These are phyloP conservation scores for Paralinhomoeus sp. DNA, from an alignment of 2,888 invertebrate genomes.

Conservation along the genomic window DNA sequence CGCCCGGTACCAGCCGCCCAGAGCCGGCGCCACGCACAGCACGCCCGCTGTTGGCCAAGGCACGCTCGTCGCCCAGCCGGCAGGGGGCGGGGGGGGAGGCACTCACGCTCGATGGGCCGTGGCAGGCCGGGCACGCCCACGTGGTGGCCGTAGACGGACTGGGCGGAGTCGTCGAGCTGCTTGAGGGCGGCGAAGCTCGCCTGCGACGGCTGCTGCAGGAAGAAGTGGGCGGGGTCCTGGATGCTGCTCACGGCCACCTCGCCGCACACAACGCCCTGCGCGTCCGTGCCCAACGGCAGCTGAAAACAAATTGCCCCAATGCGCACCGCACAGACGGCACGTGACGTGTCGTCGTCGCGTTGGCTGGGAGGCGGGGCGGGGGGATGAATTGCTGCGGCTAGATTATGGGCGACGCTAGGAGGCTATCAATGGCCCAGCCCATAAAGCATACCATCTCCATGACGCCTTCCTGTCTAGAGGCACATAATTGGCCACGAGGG, in stretches of 20 bases:
- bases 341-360: no score
- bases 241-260: conserved; percentile 71
- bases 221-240: conserved; percentile 63
- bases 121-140: conserved; percentile 51
- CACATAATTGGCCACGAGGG: no score
- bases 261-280: conserved; percentile 62
- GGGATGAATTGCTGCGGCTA: no score
- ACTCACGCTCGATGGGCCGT: conserved; percentile 48
- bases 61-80: no score
- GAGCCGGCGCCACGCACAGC: conserved; percentile 62
- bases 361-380: no score
- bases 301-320: no score
- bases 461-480: no score
- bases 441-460: no score
- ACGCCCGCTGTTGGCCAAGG: conserved; percentile 57
- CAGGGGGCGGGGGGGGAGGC: not conserved
- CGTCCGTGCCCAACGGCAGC: conserved; percentile 59
- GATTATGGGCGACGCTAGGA: no score
- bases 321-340: no score
- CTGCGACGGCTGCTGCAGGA: conserved; percentile 81
- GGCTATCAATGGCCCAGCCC: no score
- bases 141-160: conserved; percentile 46
- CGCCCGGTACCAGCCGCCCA: conserved; percentile 68
- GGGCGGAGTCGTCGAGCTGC: conserved; percentile 53
- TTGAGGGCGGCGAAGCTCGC: conserved; percentile 66